Percentiles rank a stretch among this genome's conserved stretches.
Conservation (phyloP, 2,113 vertebrate species). For the Leptosomus discolor region DNA sequence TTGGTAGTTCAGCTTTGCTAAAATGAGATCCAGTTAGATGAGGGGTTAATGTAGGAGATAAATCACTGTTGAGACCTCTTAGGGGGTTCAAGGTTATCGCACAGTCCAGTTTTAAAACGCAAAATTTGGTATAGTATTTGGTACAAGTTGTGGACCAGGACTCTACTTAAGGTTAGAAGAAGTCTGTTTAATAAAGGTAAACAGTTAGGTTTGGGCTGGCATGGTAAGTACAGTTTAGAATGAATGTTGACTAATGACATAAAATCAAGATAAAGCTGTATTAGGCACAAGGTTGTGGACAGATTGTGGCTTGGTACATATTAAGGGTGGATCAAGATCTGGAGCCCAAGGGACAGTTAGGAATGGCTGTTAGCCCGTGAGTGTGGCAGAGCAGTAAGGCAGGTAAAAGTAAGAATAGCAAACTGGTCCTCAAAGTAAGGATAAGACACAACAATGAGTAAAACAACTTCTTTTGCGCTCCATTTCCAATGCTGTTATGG, state of each 20-base stretch:
- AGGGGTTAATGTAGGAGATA: not conserved
- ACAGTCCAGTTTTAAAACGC: not conserved
- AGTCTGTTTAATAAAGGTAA: not conserved
- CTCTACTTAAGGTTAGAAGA: not conserved
- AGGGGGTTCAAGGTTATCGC: not conserved
- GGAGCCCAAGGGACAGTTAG: not conserved
- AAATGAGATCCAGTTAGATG: not conserved
- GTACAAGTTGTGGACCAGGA: not conserved
- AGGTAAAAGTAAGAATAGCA: not conserved
- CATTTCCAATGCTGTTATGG: not conserved
- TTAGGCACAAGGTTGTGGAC: not conserved
- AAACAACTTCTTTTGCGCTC: not conserved
- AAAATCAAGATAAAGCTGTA: not conserved
- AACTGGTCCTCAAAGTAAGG: not conserved
- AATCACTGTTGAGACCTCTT: not conserved
- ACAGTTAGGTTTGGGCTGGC: not conserved
- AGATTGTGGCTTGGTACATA: not conserved
- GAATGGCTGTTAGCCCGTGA: not conserved
- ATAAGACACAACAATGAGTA: not conserved
- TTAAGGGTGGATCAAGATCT: not conserved
- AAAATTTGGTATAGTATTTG: not conserved
- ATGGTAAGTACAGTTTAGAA: not conserved
- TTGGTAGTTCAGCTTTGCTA: not conserved
- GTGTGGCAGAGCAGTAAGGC: not conserved
- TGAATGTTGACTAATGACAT: not conserved